Percentiles rank a stretch among this genome's conserved stretches.
These are phyloP conservation scores for Resseliella maxima DNA, from an alignment of 2,888 invertebrate genomes.

Conservation along the genomic window DNA sequence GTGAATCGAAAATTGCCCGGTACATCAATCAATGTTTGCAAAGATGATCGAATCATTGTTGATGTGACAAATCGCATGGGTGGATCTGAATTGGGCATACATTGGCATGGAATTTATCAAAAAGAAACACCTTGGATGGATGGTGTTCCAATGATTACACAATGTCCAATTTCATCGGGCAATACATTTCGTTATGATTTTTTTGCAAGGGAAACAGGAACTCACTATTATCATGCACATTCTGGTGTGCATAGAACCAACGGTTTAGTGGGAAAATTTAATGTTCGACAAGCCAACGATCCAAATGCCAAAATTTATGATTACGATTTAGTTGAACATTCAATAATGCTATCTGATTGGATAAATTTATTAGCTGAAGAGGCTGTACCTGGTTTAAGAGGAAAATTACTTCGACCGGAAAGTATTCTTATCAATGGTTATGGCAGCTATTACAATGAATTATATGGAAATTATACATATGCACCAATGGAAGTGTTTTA, in stretches of 20 bases:
- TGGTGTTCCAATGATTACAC: slow-evolving; percentile 84
- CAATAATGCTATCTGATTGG: slow-evolving; percentile 83
- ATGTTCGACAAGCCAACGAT: slow-evolving; percentile 76
- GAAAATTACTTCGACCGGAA: slow-evolving; percentile 61
- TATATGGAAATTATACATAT: not conserved
- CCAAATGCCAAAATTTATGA: slow-evolving; percentile 76
- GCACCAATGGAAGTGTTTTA: not conserved
- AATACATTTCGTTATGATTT: slow-evolving; percentile 77
- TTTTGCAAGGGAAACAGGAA: slow-evolving; percentile 77
- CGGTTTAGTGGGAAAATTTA: slow-evolving; percentile 80
- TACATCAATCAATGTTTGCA: slow-evolving; percentile 73
- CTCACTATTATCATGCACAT: slow-evolving; percentile 81
- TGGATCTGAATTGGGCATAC: slow-evolving; percentile 82
- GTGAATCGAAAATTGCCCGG: slow-evolving; percentile 69
- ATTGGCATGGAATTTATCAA: slow-evolving; percentile 91
- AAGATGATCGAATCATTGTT: slow-evolving; percentile 81
- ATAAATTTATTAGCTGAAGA: slow-evolving; percentile 71
- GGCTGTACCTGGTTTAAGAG: slow-evolving; percentile 62
- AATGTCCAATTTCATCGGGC: slow-evolving; percentile 81
- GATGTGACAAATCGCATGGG: slow-evolving; percentile 81
- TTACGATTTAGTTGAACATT: slow-evolving; percentile 76
- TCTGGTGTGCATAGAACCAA: slow-evolving; percentile 80
- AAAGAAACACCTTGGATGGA: slow-evolving; percentile 82
- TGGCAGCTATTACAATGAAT: slow-evolving; percentile 58
- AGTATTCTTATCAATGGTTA: slow-evolving; percentile 64